Evolutionary conservation across 2,888 invertebrate genomes (phyloP).

Genomic region (Tipula vernalis): DNA sequence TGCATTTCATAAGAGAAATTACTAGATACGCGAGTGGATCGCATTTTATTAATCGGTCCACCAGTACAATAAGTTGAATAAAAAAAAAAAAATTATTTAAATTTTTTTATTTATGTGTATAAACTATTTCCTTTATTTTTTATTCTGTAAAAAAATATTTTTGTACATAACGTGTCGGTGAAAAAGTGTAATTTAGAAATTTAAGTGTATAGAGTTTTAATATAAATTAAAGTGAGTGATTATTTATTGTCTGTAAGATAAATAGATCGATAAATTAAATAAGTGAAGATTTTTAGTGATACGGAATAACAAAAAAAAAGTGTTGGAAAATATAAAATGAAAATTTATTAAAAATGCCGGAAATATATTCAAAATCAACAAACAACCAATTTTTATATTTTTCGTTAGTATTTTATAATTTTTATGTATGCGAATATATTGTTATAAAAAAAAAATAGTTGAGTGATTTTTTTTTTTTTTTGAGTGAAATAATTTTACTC

Average conservation of each 20-base stretch:
- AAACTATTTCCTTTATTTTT: background rate
- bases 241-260: background rate
- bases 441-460: background rate
- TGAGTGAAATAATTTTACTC: background rate
- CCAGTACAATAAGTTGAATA: background rate
- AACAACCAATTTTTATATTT: slow-evolving; percentile 6
- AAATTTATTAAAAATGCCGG: background rate
- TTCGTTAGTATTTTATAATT: slow-evolving; percentile 8
- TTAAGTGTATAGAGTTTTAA: background rate
- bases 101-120: background rate
- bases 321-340: background rate
- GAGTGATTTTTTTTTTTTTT: background rate
- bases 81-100: background rate
- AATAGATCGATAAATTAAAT: background rate
- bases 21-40: background rate
- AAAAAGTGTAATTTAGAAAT: background rate
- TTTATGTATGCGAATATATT: background rate
- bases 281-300: background rate
- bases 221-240: background rate
- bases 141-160: background rate
- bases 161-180: background rate
- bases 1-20: background rate
- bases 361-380: background rate
- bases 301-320: background rate
- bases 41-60: background rate